These are phyloP conservation scores for Syngnathus scovelli DNA, from an alignment of 2,113 vertebrate species.

Conservation along the genomic window DNA sequence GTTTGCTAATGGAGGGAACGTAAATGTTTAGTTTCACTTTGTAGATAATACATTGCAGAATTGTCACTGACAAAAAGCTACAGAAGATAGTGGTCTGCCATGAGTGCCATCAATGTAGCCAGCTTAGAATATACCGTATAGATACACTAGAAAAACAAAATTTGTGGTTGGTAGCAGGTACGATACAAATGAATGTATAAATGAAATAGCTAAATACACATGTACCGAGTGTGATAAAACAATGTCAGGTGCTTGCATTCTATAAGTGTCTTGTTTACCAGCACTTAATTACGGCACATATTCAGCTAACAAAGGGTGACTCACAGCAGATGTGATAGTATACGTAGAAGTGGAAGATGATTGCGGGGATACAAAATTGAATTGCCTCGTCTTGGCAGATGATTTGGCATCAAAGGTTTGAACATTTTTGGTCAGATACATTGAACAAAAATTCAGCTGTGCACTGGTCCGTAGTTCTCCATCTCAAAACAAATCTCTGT, in stretches of 20 bases:
- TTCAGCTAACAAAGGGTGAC: not conserved
- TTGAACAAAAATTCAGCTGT: not conserved
- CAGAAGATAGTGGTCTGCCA: not conserved
- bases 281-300: not conserved
- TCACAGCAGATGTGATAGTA: not conserved
- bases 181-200: slow-evolving; percentile 18
- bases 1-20: slow-evolving; percentile 21
- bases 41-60: slow-evolving; percentile 6
- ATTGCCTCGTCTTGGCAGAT: not conserved
- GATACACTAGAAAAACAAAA: slow-evolving; percentile 24
- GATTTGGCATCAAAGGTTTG: not conserved
- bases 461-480: not conserved
- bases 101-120: slow-evolving; percentile 1
- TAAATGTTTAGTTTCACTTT: slow-evolving; percentile 49
- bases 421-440: not conserved
- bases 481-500: not conserved
- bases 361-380: not conserved
- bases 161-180: slow-evolving; percentile 14
- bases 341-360: not conserved
- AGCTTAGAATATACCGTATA: not conserved
- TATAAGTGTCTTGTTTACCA: not conserved
- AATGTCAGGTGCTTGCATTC: slow-evolving; percentile 14
- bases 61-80: slow-evolving; percentile 5
- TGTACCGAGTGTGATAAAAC: slow-evolving; percentile 1
- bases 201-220: not conserved